These are phyloP conservation scores for Platichthys stellatus DNA, from an alignment of 2,113 vertebrate genomes.

Conservation along the genomic window DNA sequence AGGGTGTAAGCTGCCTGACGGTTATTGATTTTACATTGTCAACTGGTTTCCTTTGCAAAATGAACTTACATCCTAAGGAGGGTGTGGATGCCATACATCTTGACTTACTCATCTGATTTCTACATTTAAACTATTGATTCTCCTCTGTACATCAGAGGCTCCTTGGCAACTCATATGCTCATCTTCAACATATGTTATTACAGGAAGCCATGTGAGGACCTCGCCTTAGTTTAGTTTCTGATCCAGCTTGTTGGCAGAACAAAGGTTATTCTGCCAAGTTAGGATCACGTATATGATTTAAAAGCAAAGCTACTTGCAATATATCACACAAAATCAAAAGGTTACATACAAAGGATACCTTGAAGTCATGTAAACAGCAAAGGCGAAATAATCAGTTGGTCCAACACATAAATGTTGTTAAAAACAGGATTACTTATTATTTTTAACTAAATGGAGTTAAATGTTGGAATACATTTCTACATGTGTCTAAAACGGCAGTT, in stretches of 20 bases:
- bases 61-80: background rate
- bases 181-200: background rate
- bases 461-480: background rate
- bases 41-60: slow-evolving; percentile 3
- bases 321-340: background rate
- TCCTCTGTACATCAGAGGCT: background rate
- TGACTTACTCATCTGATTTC: slow-evolving; percentile 1
- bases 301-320: background rate
- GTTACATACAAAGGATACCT: background rate
- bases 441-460: background rate
- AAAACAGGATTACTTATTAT: background rate
- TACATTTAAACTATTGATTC: slow-evolving; percentile 9
- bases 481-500: background rate
- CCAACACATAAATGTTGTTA: background rate
- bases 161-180: background rate
- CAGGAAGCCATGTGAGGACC: background rate
- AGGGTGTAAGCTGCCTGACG: background rate
- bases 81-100: background rate
- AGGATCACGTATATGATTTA: background rate
- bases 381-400: background rate
- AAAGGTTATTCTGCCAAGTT: slow-evolving; percentile 13
- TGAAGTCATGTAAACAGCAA: background rate
- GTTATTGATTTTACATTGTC: slow-evolving; percentile 20
- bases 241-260: slow-evolving; percentile 11
- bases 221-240: background rate